A percentile compares a stretch with the other conserved stretches of the same genome.
phyloP scores from a whole-genome alignment of 2,888 invertebrate species.

The Rhingia campestris region DNA sequence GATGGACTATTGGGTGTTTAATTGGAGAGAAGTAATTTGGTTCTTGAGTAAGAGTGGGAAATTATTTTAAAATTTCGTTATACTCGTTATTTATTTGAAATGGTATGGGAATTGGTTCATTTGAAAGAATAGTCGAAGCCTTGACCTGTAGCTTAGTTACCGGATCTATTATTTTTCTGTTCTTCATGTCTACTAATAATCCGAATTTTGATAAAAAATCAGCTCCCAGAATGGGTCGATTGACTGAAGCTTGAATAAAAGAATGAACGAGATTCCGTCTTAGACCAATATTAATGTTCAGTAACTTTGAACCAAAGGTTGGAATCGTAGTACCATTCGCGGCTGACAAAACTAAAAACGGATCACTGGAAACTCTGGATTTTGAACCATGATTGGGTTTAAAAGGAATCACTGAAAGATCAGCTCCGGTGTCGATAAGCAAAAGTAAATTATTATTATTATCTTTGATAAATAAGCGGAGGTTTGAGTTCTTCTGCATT shows the following conservation, averaged over 20 bases:
- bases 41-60: too few relatives aligned
- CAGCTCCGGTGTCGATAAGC: slow-evolving; percentile 14
- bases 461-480: slow-evolving; percentile 35
- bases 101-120: too few relatives aligned
- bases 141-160: too few relatives aligned
- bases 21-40: too few relatives aligned
- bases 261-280: slow-evolving; percentile 20
- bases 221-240: slow-evolving; percentile 15
- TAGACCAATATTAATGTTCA: slow-evolving; percentile 18
- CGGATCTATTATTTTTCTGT: too few relatives aligned
- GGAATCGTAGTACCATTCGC: slow-evolving; percentile 15
- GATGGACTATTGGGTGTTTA: too few relatives aligned
- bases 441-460: neutral
- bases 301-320: slow-evolving; percentile 18
- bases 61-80: too few relatives aligned
- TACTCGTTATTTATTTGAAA: too few relatives aligned
- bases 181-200: too few relatives aligned
- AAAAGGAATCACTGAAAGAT: slow-evolving; percentile 15
- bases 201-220: neutral
- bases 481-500: slow-evolving; percentile 9
- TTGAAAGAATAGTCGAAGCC: too few relatives aligned
- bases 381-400: neutral
- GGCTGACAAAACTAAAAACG: neutral
- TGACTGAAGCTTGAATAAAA: slow-evolving; percentile 13
- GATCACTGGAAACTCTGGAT: neutral